Evolutionary conservation across 2,888 invertebrate genomes (phyloP), one percentile per base, ranked within the genome.

Genomic region (Calameuta pallipes): DNA sequence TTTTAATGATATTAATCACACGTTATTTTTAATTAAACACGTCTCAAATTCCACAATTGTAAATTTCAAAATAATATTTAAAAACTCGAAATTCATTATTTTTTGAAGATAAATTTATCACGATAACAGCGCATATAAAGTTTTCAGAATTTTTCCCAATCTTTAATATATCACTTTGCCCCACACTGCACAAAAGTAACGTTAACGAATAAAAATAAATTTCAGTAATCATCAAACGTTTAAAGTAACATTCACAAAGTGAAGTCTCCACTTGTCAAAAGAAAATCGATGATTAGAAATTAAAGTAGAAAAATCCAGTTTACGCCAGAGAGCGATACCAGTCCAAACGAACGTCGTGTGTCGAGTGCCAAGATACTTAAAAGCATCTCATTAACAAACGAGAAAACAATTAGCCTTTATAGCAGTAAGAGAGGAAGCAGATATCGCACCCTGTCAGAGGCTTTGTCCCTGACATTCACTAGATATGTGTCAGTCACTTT

Each of bases 391-490:
- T 41, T 41, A 41, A 41, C 6, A 41, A 41, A 41, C 2, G 41
- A 41, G 23, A 41, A 41, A 41, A 41, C 80, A 83, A 84, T 85
- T 84, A 83, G 80, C 76, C 77, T 80, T 81, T 77, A 80, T 78
- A 35, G 23, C 74, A 41, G 74, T 74, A 78, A 79, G 70, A 84
- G 82, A 82, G 86, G 87, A 87, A 82, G 83, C 80, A 80, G 77
- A 78, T 86, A 86, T 80, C 80, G 73, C 78, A 80, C 76, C 81
- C 75, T 78, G 69, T 76, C 74, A 74, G 73, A 74, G 80, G 78
- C 76, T 75, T 77, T 86, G 86, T 84, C 86, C 87, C 81, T 87
- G 87, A 87, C 87, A 87, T 87, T 87, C 82, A 75, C n/a, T 35
- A 74, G 74, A 74, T 74, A 74, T 36, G 23, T 33, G 33, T 70